Base-by-base conservation (phyloP, 1,140 invertebrate genomes). In the Bradysia coprophila region DNA sequence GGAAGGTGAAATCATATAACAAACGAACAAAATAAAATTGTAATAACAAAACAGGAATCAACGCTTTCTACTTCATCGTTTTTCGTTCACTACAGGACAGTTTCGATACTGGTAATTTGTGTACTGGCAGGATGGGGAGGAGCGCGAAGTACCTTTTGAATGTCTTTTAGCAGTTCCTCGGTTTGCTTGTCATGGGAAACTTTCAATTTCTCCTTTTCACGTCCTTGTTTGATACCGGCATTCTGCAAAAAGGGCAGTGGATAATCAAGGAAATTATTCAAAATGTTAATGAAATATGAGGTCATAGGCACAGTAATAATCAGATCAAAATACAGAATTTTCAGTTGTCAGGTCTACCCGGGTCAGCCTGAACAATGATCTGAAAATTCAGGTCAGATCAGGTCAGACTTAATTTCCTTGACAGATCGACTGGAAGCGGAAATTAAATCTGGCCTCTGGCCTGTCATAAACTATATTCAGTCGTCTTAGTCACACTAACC, bases 131-230 rank as follows among this genome's bases (percentile, higher is more conserved):
- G 13, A 51, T 47, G 40, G 46, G 48, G 45, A 48, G 52, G 48
- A 48, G 54, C 47, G 51, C 54, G 55, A 46, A 59, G 51, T 59
- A 92, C 89, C 68, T 81, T 85, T 57, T 91, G 84, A 53, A 91
- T 80, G 62, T 95, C 91, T 59, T 87, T 88, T 42, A 76, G 72
- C 47, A 97, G 67, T 52, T 89, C 85, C 48, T 94, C 86, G 46
- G 86, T 65, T 60, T 98, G 90, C 53, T 95, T 91, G 43, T 85
- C 78, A 55, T 99, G 95, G 19, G 81, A 75, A 20, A 85, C 78
- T 52, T 88, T 88, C 24, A 98, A 66, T 56, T 90, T 89, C 51
- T 98, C 92, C 56, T 86, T 88, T 59, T 98, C 92, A 48, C 90
- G 80, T 42, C 75, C 78, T 55, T 97, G 93, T 53, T 93, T 87